These are phyloP conservation scores for Rallus limicola DNA, from an alignment of 2,113 vertebrate genomes.

Conservation along the genomic window DNA sequence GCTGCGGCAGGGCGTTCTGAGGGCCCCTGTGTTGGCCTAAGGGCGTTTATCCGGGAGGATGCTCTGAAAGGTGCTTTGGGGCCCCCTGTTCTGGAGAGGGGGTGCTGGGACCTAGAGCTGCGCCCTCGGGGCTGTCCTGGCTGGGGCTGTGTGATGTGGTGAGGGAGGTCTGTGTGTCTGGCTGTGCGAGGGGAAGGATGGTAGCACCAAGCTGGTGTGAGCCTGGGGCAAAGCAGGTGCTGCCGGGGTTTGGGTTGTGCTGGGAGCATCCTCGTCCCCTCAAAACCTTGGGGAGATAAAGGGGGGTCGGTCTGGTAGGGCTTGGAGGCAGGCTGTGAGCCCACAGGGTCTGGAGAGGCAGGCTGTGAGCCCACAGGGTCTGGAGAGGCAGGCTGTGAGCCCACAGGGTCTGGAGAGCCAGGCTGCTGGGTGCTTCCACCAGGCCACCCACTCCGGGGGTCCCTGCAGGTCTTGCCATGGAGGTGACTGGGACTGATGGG, in stretches of 20 bases:
- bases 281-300: not conserved
- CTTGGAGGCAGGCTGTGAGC: no score
- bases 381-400: not conserved
- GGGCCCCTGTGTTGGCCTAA: rapidly evolving
- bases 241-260: rapidly evolving
- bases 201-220: not conserved
- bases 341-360: no score
- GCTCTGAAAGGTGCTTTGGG: not conserved
- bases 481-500: rapidly evolving
- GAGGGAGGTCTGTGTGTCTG: not conserved
- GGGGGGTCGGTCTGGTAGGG: not conserved
- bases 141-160: no score
- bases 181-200: not conserved
- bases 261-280: no score
- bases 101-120: not conserved
- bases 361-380: no score
- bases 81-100: not conserved
- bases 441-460: not conserved
- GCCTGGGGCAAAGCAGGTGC: not conserved
- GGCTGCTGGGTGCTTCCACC: not conserved
- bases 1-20: rapidly evolving
- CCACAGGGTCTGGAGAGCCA: not conserved
- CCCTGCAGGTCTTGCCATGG: rapidly evolving
- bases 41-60: not conserved
- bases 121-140: not conserved